A percentile compares a stretch with the other conserved stretches of the same genome.
phyloP scores from a whole-genome alignment of 1,140 invertebrate species.

The Diachasmimorpha longicaudata region DNA sequence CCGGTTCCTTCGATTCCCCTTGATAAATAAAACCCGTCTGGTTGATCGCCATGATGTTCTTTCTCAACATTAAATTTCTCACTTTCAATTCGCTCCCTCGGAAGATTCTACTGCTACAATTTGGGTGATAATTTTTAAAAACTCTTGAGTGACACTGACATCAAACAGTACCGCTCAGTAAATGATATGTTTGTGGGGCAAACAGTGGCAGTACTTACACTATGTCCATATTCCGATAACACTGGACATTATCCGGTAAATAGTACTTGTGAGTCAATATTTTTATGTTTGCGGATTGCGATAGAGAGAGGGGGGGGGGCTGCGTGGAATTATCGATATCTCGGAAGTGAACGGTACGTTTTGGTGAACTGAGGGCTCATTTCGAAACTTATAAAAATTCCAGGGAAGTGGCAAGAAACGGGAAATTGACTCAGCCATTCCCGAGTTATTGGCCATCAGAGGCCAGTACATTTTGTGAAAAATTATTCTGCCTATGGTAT shows the following conservation, averaged over 20 bases:
- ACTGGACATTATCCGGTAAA: background rate
- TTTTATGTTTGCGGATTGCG: background rate
- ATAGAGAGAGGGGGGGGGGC: background rate
- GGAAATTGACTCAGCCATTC: too few species aligned
- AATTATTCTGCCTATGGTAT: too few species aligned
- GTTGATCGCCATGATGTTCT: background rate
- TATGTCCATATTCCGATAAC: slow-evolving; percentile 13
- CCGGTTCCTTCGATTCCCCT: background rate
- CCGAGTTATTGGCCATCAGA: too few species aligned
- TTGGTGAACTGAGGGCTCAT: too few species aligned
- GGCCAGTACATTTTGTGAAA: too few species aligned
- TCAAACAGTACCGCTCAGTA: background rate
- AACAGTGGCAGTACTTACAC: slow-evolving; percentile 2
- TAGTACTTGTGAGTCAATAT: background rate
- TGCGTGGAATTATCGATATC: too few species aligned
- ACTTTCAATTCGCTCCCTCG: background rate
- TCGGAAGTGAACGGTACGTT: too few species aligned
- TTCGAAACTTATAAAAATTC: too few species aligned
- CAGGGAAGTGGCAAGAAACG: too few species aligned
- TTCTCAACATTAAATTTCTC: background rate
- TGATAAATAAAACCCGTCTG: background rate
- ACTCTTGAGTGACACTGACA: background rate
- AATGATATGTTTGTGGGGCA: slow-evolving; percentile 17
- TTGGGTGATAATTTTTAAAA: background rate
- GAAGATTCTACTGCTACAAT: background rate